Evolutionary conservation across 2,797 vertebrate species (phyloP), one percentile per base, ranked within the genome.

Genomic region (Channallabes apus): DNA sequence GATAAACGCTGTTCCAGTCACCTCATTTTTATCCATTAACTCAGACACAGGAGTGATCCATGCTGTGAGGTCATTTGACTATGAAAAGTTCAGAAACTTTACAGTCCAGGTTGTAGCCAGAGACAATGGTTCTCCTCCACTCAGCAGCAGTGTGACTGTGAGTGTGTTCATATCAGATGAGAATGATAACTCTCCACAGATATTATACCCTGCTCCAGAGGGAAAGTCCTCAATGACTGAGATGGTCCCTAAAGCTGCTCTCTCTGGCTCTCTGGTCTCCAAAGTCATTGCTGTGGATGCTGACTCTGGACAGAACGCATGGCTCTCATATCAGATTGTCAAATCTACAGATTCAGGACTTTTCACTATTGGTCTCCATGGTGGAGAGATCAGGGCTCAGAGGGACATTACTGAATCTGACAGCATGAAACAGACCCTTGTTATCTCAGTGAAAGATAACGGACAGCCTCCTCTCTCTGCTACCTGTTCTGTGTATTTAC

Each of bases 121-220:
- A 69, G 92, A 94, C 80, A 41, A 41, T 41, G 41, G 41, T 41
- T 41, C 41, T 41, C 41, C 41, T 41, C 58, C 76, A 38, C 76
- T 78, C 56, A 78, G 76, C 56, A 78, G 64, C 87, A 88, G 68
- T 0, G 92, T 92, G 85, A 93, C 90, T 0, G 35, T 96, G 29
- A 93, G 56, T 17, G 75, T 95, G 1, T 94, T 91, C 29, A 86
- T 95, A 29, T 82, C 92, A 82, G 95, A 95, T 82, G 91, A 92
- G 85, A 96, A 96, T 29, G 94, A 96, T 86, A 95, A 95, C 46
- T 72, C 71, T 3, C 94, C 94, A 0, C 92, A 93, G 71, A 86
- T 88, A 73, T 86, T 88, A 81, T 88, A 87, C 72, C 90, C 89
- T 83, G 67, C 88, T 83, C 78, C 87, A 20, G 90, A 91, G 75